phyloP scores from a whole-genome alignment of 2,113 vertebrate genomes.

The Sakesphorus luctuosus region DNA sequence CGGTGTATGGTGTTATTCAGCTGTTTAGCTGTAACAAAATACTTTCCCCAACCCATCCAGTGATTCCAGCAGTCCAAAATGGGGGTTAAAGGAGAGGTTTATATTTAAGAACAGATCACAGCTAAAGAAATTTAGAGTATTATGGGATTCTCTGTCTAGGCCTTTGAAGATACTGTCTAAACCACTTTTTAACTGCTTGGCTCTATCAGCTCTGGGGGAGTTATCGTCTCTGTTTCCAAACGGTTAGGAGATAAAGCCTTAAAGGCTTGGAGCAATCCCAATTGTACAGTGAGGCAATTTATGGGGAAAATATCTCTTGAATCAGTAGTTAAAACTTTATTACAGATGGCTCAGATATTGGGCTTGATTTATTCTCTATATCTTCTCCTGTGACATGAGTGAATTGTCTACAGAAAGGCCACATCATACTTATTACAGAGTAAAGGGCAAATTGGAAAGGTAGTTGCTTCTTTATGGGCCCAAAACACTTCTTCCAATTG shows the following conservation, averaged over 20 bases:
- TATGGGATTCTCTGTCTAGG: background rate
- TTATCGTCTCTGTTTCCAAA: conserved; percentile 34
- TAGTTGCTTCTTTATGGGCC: background rate
- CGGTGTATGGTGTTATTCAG: background rate
- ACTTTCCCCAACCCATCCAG: background rate
- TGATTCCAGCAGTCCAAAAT: background rate
- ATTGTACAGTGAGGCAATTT: background rate
- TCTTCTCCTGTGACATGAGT: conserved; percentile 15
- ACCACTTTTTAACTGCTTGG: conserved; percentile 36
- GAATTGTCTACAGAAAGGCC: conserved; percentile 27
- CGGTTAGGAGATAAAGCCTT: conserved; percentile 22
- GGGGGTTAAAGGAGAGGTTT: background rate
- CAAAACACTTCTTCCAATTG: background rate
- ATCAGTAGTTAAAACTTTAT: conserved; percentile 55
- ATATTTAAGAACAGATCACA: conserved; percentile 9
- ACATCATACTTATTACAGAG: background rate
- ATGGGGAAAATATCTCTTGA: conserved; percentile 34
- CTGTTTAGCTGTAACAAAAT: background rate
- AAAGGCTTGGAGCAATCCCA: conserved; percentile 35
- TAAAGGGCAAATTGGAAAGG: background rate
- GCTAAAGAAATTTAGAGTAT: conserved; percentile 15
- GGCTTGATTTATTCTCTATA: conserved; percentile 51
- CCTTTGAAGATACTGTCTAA: background rate
- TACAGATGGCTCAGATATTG: conserved; percentile 30
- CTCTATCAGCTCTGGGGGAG: background rate